These are phyloP conservation scores for Pammene aurita DNA, from an alignment of 2,888 invertebrate species.

Conservation along the genomic window DNA sequence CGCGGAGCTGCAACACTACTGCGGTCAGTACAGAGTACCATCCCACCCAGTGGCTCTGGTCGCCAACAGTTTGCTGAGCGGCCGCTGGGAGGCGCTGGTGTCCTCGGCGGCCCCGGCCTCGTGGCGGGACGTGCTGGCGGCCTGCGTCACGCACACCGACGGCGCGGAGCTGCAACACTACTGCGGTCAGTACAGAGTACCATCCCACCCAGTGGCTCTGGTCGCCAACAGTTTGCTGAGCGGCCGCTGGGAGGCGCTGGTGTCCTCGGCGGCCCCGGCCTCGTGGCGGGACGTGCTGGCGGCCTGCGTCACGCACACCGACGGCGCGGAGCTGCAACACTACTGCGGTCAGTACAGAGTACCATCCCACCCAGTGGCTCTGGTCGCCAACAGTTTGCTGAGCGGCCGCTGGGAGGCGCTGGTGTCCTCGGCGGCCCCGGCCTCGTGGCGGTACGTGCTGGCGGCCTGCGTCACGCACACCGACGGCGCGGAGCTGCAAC, in stretches of 20 bases:
- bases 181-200: slow-evolving; percentile 90
- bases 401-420: slow-evolving; percentile 80
- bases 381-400: slow-evolving; percentile 90
- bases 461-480: slow-evolving; percentile 93
- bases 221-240: slow-evolving; percentile 89
- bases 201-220: slow-evolving; percentile 86
- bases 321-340: slow-evolving; percentile 86
- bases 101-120: slow-evolving; percentile 88
- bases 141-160: slow-evolving; percentile 91
- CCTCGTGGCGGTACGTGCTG: slow-evolving; percentile 93
- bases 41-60: slow-evolving; percentile 86
- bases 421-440: slow-evolving; percentile 90
- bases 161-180: slow-evolving; percentile 87
- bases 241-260: slow-evolving; percentile 83
- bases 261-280: slow-evolving; percentile 89
- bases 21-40: slow-evolving; percentile 90
- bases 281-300: slow-evolving; percentile 95
- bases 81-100: slow-evolving; percentile 86
- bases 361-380: slow-evolving; percentile 86
- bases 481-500: slow-evolving; percentile 86
- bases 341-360: slow-evolving; percentile 91
- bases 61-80: slow-evolving; percentile 88
- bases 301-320: slow-evolving; percentile 91
- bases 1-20: slow-evolving; percentile 87
- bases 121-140: slow-evolving; percentile 94